A percentile compares a stretch with the other conserved stretches of the same genome.
These are phyloP conservation scores for Myotis davidii DNA, from an alignment of 2,113 vertebrate species.

Conservation along the genomic window DNA sequence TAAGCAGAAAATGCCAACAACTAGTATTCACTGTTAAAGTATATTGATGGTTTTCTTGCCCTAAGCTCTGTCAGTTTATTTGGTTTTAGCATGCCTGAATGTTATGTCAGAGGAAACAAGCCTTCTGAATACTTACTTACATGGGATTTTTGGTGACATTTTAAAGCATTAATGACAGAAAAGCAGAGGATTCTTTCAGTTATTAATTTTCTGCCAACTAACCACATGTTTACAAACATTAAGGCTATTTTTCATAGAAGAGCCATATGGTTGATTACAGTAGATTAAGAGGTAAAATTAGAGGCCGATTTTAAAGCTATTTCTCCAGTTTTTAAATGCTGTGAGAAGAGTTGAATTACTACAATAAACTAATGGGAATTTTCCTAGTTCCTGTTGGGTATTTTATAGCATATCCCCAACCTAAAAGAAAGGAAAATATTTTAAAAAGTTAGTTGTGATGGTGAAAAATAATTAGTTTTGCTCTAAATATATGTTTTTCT, in stretches of 20 bases:
- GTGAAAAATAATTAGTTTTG: not conserved
- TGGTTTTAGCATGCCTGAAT: slow-evolving; percentile 16
- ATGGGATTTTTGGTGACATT: slow-evolving; percentile 25
- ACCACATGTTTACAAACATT: not conserved
- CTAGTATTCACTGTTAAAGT: not conserved
- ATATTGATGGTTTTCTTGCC: not conserved
- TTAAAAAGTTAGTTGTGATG: not conserved
- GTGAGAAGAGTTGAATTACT: not conserved
- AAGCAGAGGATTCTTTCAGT: not conserved
- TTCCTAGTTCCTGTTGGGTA: not conserved
- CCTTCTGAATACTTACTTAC: not conserved
- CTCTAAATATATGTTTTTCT: not conserved
- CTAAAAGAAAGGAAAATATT: not conserved
- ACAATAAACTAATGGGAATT: not conserved
- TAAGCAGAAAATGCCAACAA: slow-evolving; percentile 6
- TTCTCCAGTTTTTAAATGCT: not conserved
- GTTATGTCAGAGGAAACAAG: slow-evolving; percentile 6
- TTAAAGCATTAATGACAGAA: slow-evolving; percentile 13
- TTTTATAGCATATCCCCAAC: not conserved
- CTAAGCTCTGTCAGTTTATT: not conserved
- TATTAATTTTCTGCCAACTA: slow-evolving; percentile 41
- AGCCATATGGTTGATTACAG: not conserved
- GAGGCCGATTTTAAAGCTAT: not conserved
- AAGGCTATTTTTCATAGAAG: not conserved
- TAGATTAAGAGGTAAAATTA: not conserved